Base-by-base conservation (phyloP, 2,797 vertebrate genomes). In the Sarcoramphus papa region DNA sequence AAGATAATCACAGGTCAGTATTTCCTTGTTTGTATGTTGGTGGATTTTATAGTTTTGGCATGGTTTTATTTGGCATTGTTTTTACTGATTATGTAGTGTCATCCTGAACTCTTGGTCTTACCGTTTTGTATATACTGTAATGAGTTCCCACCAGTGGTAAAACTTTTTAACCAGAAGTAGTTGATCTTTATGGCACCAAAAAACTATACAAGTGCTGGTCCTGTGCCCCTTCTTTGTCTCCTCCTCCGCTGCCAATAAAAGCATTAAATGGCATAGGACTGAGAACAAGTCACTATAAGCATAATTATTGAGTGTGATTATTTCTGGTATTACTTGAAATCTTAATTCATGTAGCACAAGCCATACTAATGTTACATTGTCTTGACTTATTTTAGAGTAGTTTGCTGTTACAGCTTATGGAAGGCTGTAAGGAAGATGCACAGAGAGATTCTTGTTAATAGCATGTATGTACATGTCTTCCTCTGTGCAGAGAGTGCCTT, bases 401-500 rank as follows among this genome's bases (percentile, higher is more conserved):
- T 73, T 85, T 41, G 40, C 33, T 62, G 90, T 79, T 82, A 50
- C n/a, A 60, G 33, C 25, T 40, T 59, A 13, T 16, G 43, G 69
- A 59, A 54, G 50, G 33, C 62, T 16, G 1, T 23, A 6, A 75
- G 59, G 60, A 70, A 43, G 50, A 28, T 65, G 47, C 3, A 18
- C 6, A 35, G 30, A 65, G 37, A n/a, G 12, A 21, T 45, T 48
- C 40, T 37, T 35, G 23, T 67, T 51, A 41, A 10, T 37, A 48
- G 13, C 43, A 0, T 87, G 51, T 41, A 4, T 37, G 6, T 64
- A 7, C 84, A 17, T 33, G 75, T 53, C 60, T 28, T 45, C 7
- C 25, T 53, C 22, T 54, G 15, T 47, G n/a, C 14, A 0, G 0
- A 8, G 43, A 33, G 41, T 14, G 23, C 41, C 41, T 70, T 70